Evolutionary conservation across 2,888 invertebrate genomes (phyloP).

Genomic region (Acanthosepion esculentum): DNA sequence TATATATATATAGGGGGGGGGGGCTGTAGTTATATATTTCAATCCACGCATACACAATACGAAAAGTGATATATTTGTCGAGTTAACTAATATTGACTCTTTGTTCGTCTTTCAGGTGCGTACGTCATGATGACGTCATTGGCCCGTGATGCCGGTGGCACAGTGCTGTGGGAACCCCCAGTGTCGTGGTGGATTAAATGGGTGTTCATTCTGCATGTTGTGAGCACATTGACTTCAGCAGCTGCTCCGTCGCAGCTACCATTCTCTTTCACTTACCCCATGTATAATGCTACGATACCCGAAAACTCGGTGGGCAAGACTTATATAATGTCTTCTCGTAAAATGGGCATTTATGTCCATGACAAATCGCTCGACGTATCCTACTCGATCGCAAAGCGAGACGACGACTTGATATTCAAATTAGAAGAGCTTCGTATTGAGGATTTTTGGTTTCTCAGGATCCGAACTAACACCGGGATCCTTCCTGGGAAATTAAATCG

Average conservation of each 20-base stretch:
- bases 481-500: slow-evolving; percentile 89
- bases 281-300: slow-evolving; percentile 70
- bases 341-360: slow-evolving; percentile 85
- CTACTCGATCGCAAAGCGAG: slow-evolving; percentile 90
- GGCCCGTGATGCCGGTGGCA: not conserved
- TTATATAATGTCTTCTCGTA: slow-evolving; percentile 81
- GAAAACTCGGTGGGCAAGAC: slow-evolving; percentile 81
- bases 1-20: no score
- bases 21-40: no score
- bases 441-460: slow-evolving; percentile 93
- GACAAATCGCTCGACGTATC: slow-evolving; percentile 78
- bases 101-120: not conserved
- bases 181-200: slow-evolving; percentile 47
- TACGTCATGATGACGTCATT: slow-evolving; percentile 38
- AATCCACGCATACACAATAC: no score
- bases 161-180: slow-evolving; percentile 46
- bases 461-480: slow-evolving; percentile 90
- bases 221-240: slow-evolving; percentile 37
- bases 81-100: not conserved
- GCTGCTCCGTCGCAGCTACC: slow-evolving; percentile 49
- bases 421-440: slow-evolving; percentile 91
- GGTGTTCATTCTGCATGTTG: slow-evolving; percentile 45
- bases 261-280: slow-evolving; percentile 68
- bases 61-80: not conserved
- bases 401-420: slow-evolving; percentile 91